phyloP scores from a whole-genome alignment of 1,140 invertebrate genomes.

The Oryctes rhinoceros region DNA sequence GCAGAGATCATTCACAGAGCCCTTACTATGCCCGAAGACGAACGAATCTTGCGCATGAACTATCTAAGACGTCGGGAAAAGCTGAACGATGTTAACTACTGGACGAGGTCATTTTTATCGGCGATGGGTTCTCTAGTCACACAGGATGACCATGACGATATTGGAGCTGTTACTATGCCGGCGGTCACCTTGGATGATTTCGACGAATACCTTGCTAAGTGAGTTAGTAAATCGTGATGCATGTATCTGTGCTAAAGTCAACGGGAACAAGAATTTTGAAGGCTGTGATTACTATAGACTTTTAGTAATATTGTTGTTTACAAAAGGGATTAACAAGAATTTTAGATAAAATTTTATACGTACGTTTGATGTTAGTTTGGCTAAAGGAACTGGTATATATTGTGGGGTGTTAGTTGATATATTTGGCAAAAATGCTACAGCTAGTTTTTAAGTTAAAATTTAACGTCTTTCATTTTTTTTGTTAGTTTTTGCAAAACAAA shows the following conservation, averaged over 20 bases:
- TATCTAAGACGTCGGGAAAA: constrained; percentile 82
- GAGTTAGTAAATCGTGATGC: constrained; percentile 56
- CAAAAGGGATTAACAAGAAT: too few species aligned
- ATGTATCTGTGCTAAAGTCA: not conserved
- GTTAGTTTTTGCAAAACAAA: too few species aligned
- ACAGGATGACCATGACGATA: constrained; percentile 79
- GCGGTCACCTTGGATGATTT: constrained; percentile 88
- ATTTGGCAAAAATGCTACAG: too few species aligned
- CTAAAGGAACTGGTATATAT: too few species aligned
- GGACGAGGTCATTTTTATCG: constrained; percentile 88
- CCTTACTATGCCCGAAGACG: constrained; percentile 89
- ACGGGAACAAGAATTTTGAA: too few species aligned
- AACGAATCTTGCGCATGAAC: constrained; percentile 86
- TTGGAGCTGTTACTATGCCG: constrained; percentile 82
- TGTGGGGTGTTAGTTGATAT: too few species aligned
- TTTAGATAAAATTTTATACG: too few species aligned
- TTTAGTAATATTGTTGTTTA: too few species aligned
- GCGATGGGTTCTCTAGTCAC: constrained; percentile 78
- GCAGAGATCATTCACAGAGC: constrained; percentile 87
- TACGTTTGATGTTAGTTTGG: too few species aligned
- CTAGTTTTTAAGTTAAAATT: too few species aligned
- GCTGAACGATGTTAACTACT: constrained; percentile 85
- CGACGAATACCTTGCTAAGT: constrained; percentile 85
- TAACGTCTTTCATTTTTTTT: too few species aligned
- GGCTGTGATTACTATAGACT: not conserved